Percentiles rank a stretch among this genome's conserved stretches.
Evolutionary conservation across 2,113 vertebrate genomes (phyloP).

Genomic region (Rynchops niger): DNA sequence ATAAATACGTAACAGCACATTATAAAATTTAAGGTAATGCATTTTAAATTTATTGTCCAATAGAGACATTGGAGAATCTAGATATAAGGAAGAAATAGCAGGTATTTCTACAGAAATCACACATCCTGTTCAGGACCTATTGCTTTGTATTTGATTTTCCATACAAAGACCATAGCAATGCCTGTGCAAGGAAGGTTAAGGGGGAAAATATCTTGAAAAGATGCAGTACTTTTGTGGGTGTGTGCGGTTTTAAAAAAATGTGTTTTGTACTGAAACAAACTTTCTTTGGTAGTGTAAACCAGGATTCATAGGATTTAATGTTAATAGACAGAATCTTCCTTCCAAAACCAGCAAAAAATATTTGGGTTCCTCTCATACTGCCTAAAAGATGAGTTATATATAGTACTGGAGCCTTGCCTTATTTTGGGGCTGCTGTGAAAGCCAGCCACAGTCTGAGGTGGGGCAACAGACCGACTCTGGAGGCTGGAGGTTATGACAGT

Average conservation of each 20-base stretch:
- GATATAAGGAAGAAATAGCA: neutral
- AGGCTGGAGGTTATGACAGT: neutral
- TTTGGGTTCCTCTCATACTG: neutral
- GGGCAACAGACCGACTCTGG: neutral
- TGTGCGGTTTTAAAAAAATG: neutral
- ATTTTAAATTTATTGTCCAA: neutral
- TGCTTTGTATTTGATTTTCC: neutral
- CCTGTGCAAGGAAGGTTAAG: neutral
- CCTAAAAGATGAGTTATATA: neutral
- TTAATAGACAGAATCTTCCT: neutral
- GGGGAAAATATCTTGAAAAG: neutral
- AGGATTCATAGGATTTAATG: neutral
- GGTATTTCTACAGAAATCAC: neutral
- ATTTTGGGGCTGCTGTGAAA: neutral
- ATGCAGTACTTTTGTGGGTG: neutral
- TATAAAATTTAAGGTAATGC: neutral
- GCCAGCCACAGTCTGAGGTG: neutral
- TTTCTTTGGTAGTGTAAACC: neutral
- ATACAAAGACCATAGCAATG: neutral
- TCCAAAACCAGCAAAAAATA: neutral
- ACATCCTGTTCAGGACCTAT: neutral
- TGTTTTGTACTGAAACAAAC: neutral
- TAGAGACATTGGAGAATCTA: neutral
- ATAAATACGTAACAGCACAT: neutral
- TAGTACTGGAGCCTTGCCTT: neutral